A percentile compares a stretch with the other conserved stretches of the same genome.
Evolutionary conservation across 1,140 invertebrate genomes (phyloP).

Genomic region (Zaprionus inermis): DNA sequence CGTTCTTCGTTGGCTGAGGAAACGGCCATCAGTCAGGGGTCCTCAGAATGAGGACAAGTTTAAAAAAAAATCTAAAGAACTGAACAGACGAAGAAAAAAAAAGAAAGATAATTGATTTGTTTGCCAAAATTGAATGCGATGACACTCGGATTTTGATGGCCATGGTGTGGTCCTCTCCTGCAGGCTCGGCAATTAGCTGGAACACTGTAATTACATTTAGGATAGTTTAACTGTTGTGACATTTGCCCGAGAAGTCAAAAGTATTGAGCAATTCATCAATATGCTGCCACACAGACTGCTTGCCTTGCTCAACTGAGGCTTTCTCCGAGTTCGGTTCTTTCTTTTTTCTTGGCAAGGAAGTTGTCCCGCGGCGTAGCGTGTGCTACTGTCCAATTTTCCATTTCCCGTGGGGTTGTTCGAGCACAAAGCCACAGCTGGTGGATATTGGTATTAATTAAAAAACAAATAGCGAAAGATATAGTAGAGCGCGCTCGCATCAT

Average conservation of each 20-base stretch:
- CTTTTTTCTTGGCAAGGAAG: constrained; percentile 44
- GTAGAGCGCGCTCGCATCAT: too few relatives aligned
- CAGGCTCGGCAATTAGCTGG: constrained; percentile 52
- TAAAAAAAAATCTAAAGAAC: constrained; percentile 41
- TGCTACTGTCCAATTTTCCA: constrained; percentile 56
- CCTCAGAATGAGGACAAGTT: constrained; percentile 49
- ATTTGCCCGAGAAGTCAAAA: constrained; percentile 59
- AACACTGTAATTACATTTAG: constrained; percentile 49
- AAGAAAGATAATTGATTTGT: constrained; percentile 73
- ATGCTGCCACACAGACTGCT: constrained; percentile 51
- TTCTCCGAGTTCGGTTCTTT: constrained; percentile 31
- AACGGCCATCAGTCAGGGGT: constrained; percentile 69
- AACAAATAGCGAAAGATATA: not conserved
- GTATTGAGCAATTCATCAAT: constrained; percentile 67
- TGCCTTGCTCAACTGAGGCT: constrained; percentile 34
- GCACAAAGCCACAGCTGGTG: not conserved
- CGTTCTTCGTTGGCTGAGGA: constrained; percentile 53
- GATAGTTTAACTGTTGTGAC: constrained; percentile 62
- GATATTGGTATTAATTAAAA: not conserved
- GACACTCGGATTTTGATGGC: constrained; percentile 65
- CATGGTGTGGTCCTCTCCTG: constrained; percentile 61
- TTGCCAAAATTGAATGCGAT: constrained; percentile 78
- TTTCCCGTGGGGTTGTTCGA: constrained; percentile 3
- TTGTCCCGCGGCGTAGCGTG: constrained; percentile 68
- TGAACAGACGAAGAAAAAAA: constrained; percentile 14